Conservation (phyloP, 1,140 invertebrate species). For the Phymastichus coffea region DNA sequence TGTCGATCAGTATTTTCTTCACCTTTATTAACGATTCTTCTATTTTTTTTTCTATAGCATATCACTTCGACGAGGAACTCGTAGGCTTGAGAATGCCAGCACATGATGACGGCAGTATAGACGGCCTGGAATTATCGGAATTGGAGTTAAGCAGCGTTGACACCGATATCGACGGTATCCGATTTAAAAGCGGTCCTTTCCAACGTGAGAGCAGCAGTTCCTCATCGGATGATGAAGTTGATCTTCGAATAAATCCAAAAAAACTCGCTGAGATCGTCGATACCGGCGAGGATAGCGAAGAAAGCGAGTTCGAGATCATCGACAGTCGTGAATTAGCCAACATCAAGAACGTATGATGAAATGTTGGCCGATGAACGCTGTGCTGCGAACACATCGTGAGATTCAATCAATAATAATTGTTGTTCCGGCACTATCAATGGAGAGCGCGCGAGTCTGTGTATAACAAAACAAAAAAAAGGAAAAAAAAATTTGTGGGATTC, state of each 20-base stretch:
- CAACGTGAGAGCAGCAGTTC: constrained; percentile 42
- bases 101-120: constrained; percentile 50
- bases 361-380: background rate
- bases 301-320: constrained; percentile 55
- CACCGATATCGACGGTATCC: constrained; percentile 36
- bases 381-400: too few relatives aligned
- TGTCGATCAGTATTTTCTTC: too few relatives aligned
- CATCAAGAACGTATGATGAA: constrained; percentile 39
- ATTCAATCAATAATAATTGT: too few relatives aligned
- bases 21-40: too few relatives aligned
- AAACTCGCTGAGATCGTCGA: constrained; percentile 28
- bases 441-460: too few relatives aligned
- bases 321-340: constrained; percentile 44
- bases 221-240: constrained; percentile 45
- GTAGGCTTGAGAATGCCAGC: constrained; percentile 50
- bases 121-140: constrained; percentile 47
- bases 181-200: constrained; percentile 34
- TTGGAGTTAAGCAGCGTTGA: constrained; percentile 46
- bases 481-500: too few relatives aligned
- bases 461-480: constrained; percentile 9
- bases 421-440: too few relatives aligned
- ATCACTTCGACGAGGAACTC: constrained; percentile 44
- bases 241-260: constrained; percentile 28
- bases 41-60: too few relatives aligned
- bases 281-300: constrained; percentile 44